Conservation (phyloP, 2,888 invertebrate genomes). For the Thymelicus acteon region DNA sequence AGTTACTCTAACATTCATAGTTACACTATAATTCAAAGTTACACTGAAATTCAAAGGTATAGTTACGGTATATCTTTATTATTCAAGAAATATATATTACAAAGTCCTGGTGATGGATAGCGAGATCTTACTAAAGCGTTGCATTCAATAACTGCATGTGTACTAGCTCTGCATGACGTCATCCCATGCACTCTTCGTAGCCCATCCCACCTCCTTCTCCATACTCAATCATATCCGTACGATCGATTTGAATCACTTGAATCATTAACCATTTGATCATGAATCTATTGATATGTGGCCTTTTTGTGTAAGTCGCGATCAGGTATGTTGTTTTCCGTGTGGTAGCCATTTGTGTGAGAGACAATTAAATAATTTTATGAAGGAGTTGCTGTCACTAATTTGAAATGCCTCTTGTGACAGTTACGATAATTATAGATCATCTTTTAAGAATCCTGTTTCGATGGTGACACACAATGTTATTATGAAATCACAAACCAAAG, state of each 20-base stretch:
- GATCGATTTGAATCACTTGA: slow-evolving; percentile 12
- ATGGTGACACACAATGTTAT: too few relatives aligned
- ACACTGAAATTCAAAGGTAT: too few relatives aligned
- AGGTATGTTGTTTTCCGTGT: neutral
- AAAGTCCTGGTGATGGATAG: slow-evolving; percentile 18
- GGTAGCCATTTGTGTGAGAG: neutral
- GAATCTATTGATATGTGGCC: neutral
- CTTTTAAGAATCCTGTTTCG: too few relatives aligned
- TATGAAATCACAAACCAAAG: too few relatives aligned
- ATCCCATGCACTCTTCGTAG: slow-evolving; percentile 61
- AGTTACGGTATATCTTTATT: too few relatives aligned
- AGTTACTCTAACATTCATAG: too few relatives aligned
- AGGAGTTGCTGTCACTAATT: too few relatives aligned
- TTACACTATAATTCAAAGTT: too few relatives aligned
- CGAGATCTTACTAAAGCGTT: slow-evolving; percentile 71
- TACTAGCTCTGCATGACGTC: slow-evolving; percentile 74
- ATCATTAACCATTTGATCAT: neutral
- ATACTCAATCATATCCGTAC: slow-evolving; percentile 43
- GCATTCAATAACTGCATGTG: slow-evolving; percentile 65
- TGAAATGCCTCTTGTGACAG: too few relatives aligned
- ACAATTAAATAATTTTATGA: too few relatives aligned
- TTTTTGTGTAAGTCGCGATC: neutral
- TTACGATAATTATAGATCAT: too few relatives aligned
- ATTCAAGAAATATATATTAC: neutral
- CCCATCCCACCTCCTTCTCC: slow-evolving; percentile 75